These are phyloP conservation scores for Rousettus madagascariensis DNA, from an alignment of 2,797 vertebrate species.

Conservation along the genomic window DNA sequence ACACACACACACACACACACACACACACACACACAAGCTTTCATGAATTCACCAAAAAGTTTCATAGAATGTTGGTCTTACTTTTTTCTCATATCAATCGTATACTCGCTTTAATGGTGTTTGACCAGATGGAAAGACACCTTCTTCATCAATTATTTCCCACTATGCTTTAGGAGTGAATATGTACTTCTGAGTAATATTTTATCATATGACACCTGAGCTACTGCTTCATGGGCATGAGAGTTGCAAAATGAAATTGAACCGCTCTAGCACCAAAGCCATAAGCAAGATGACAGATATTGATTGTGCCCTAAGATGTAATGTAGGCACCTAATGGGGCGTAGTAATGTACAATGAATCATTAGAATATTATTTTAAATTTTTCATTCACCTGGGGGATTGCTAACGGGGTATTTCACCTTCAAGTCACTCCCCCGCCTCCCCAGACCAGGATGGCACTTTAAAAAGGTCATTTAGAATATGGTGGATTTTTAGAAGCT, in stretches of 20 bases:
- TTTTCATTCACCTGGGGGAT: slow-evolving; percentile 70
- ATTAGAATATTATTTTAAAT: slow-evolving; percentile 81
- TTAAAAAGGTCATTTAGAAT: slow-evolving; percentile 65
- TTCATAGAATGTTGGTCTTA: slow-evolving; percentile 24
- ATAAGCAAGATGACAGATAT: slow-evolving; percentile 80
- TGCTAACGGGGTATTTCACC: slow-evolving; percentile 76
- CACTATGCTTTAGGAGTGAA: slow-evolving; percentile 65
- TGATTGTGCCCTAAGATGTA: slow-evolving; percentile 77
- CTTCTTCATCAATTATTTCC: slow-evolving; percentile 75
- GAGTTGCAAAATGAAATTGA: slow-evolving; percentile 78
- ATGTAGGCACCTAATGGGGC: slow-evolving; percentile 78
- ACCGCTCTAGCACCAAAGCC: slow-evolving; percentile 70
- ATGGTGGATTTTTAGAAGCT: slow-evolving; percentile 20
- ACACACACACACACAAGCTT: not conserved
- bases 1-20: not conserved
- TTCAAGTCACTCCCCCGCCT: slow-evolving; percentile 59
- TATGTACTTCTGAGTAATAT: slow-evolving; percentile 75
- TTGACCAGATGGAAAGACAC: slow-evolving; percentile 75
- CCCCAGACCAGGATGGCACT: slow-evolving; percentile 34
- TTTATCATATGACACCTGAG: slow-evolving; percentile 72
- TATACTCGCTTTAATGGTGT: slow-evolving; percentile 63
- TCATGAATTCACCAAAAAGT: slow-evolving; percentile 31
- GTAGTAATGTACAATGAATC: slow-evolving; percentile 79
- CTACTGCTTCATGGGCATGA: slow-evolving; percentile 70
- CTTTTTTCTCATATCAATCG: slow-evolving; percentile 15